These are phyloP conservation scores for Rhynchonema sp. DNA, from an alignment of 2,888 invertebrate species.

Conservation along the genomic window DNA sequence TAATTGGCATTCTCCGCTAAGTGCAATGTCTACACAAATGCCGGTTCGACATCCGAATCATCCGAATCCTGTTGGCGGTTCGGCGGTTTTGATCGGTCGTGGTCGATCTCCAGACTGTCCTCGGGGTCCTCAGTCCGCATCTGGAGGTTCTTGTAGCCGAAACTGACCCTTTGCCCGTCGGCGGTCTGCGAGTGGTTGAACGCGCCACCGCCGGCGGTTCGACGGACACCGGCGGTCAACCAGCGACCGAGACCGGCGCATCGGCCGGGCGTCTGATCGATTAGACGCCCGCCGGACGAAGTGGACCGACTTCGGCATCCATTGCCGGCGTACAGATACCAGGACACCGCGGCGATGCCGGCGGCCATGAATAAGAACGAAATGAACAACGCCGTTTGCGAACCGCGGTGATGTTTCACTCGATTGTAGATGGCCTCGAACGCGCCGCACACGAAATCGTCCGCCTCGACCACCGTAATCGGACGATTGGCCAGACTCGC, in stretches of 20 bases:
- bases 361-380: neutral
- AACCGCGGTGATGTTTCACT: too few species aligned
- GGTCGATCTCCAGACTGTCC: neutral
- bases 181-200: neutral
- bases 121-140: neutral
- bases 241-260: neutral
- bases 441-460: neutral
- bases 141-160: neutral
- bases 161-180: neutral
- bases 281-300: too few species aligned
- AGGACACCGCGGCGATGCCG: neutral
- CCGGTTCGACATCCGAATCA: neutral
- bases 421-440: neutral
- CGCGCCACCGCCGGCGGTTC: neutral
- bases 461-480: neutral
- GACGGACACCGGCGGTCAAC: too few species aligned
- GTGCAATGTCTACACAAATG: too few species aligned
- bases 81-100: neutral
- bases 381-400: neutral
- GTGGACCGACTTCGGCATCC: too few species aligned
- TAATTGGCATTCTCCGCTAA: too few species aligned
- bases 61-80: neutral
- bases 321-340: neutral
- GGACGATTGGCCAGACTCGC: neutral
- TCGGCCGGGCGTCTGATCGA: neutral